Evolutionary conservation across 2,888 invertebrate species (phyloP).

Genomic region (Anthoptus insignis): DNA sequence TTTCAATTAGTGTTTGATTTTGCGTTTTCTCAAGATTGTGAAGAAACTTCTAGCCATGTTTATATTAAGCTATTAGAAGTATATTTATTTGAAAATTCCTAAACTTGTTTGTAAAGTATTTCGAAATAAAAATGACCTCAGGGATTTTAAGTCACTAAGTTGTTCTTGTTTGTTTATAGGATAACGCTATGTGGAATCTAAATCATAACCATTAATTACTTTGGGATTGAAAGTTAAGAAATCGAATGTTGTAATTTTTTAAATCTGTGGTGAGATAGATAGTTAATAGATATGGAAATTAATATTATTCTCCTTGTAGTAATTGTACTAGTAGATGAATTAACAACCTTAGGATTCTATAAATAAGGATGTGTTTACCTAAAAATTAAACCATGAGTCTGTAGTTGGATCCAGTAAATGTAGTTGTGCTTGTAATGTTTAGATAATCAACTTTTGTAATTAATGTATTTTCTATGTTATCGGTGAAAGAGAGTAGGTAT

Average conservation of each 20-base stretch:
- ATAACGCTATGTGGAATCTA: too few species aligned
- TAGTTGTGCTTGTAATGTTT: constrained; percentile 64
- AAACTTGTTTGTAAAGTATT: too few species aligned
- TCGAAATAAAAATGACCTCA: too few species aligned
- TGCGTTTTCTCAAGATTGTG: background rate
- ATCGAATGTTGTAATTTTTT: background rate
- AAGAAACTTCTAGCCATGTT: background rate
- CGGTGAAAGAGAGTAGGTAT: constrained; percentile 21
- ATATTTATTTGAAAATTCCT: too few species aligned
- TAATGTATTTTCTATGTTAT: constrained; percentile 25
- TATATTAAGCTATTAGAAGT: background rate
- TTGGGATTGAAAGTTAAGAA: background rate
- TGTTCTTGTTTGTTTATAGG: too few species aligned
- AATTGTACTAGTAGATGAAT: constrained; percentile 17
- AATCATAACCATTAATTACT: too few species aligned
- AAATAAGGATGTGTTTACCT: constrained; percentile 36
- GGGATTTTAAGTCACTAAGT: too few species aligned
- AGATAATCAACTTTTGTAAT: constrained; percentile 60
- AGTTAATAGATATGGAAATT: background rate
- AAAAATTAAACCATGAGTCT: constrained; percentile 46
- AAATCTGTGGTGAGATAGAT: background rate
- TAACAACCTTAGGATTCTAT: constrained; percentile 16
- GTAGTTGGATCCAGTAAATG: constrained; percentile 59
- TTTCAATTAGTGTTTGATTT: background rate
- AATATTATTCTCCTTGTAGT: constrained; percentile 1